phyloP scores from a whole-genome alignment of 2,888 invertebrate genomes.

The Leptodirus hochenwartii region DNA sequence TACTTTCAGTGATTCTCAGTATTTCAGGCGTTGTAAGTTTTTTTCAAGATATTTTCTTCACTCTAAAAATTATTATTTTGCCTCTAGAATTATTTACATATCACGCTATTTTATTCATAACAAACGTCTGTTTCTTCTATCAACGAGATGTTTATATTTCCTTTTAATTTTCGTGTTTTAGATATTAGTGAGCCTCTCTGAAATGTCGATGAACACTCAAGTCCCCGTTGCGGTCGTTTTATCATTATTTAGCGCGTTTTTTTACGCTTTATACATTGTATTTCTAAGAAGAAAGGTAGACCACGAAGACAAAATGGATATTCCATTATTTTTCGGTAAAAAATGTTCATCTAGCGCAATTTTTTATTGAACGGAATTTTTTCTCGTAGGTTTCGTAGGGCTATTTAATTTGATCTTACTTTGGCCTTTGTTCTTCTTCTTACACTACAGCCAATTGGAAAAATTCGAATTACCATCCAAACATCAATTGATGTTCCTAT shows the following conservation, averaged over 20 bases:
- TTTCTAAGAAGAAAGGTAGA: constrained; percentile 72
- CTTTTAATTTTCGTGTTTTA: constrained; percentile 22
- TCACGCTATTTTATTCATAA: constrained; percentile 4
- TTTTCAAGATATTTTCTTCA: not conserved
- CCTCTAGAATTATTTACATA: not conserved
- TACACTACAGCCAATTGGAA: constrained; percentile 71
- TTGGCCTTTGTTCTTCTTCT: constrained; percentile 78
- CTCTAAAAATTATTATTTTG: not conserved
- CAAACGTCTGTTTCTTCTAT: constrained; percentile 1
- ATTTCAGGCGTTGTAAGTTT: constrained; percentile 58
- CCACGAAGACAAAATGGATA: constrained; percentile 85
- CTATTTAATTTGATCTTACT: constrained; percentile 71
- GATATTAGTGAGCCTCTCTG: constrained; percentile 63
- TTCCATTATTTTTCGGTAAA: constrained; percentile 88
- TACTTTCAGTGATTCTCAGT: constrained; percentile 61
- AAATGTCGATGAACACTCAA: constrained; percentile 41
- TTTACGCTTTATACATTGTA: constrained; percentile 81
- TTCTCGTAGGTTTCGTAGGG: constrained; percentile 70
- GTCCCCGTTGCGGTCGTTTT: constrained; percentile 64
- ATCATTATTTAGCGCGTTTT: constrained; percentile 70
- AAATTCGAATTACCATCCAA: constrained; percentile 69
- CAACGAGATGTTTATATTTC: constrained; percentile 2
- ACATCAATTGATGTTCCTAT: constrained; percentile 59
- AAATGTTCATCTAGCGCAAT: constrained; percentile 9
- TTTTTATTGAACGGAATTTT: constrained; percentile 3